Base-by-base conservation (phyloP, 2,888 invertebrate species). In the Falcaria lacertinaria region DNA sequence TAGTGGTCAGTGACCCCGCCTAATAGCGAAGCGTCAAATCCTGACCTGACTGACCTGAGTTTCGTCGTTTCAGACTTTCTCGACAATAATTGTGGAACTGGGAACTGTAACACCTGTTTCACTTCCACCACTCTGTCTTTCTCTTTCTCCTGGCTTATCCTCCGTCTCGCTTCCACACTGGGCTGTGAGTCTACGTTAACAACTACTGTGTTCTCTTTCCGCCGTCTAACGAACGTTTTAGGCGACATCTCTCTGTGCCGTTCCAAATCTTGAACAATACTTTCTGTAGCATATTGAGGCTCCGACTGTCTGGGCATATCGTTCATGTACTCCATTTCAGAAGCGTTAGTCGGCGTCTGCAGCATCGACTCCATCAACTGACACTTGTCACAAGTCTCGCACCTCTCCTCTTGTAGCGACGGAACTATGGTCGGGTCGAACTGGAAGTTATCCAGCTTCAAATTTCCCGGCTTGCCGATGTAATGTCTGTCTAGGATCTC, bases 291-390 rank as follows among this genome's bases (percentile, higher is more conserved):
- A 51, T 68, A 83, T 54, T 89, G 88, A 0, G 82, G 84, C 41
- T 89, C 88, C 0, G 69, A 63, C 4, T 76, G 74, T 1, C 81
- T 64, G 4, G 88, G 88, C 52, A 86, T 77, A 42, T 88, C 89
- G 51, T 86, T 86, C 83, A 83, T 83, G 43, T 81, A 88, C 52
- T 89, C 89, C 78, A 94, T 90, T 66, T 95, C 95, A 0, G 95
- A 94, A 25, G 95, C 95, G 71, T 95, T 95, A 0, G 94, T 94
- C 0, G 95, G 95, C 0, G 95, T 95, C 67, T 94, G 94, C 34
- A 94, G 79, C 51, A 91, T 86, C 19, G 91, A 91, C 34, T 90
- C 89, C 74, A 90, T 84, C 57, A 89, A 72, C 54, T 89, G 84
- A 54, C 90, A 90, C 55, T 86, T 87, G 60, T 82, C 80, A 43